Percentiles rank a stretch among this genome's conserved stretches.
Evolutionary conservation across 2,888 invertebrate species (phyloP).

Genomic region (Pseudococcus jackbeardsleyi): DNA sequence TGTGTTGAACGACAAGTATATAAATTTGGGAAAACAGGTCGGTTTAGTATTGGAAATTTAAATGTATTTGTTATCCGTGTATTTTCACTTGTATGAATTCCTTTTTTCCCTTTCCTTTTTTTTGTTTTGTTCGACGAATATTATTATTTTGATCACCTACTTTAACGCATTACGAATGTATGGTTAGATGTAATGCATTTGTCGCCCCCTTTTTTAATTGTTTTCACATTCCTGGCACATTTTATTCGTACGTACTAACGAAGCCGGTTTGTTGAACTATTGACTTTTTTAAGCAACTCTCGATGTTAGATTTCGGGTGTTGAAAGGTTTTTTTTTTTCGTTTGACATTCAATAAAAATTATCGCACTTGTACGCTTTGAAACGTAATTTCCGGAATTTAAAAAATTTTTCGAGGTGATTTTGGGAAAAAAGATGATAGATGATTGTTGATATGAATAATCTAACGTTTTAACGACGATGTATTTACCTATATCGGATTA

Average conservation of each 20-base stretch:
- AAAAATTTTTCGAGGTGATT: background rate
- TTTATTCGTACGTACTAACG: slow-evolving; percentile 20
- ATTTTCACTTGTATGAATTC: background rate
- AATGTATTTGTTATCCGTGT: background rate
- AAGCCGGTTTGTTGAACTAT: slow-evolving; percentile 23
- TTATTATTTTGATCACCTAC: background rate
- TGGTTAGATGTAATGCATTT: background rate
- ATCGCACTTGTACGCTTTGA: slow-evolving; percentile 43
- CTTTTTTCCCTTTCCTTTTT: too few species aligned
- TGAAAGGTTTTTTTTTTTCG: background rate
- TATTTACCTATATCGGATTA: slow-evolving; percentile 41
- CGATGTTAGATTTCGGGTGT: background rate
- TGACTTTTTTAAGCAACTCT: background rate
- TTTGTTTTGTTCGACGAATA: too few species aligned
- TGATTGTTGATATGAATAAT: background rate
- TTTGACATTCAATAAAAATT: background rate
- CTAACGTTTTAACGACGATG: background rate
- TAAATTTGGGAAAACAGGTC: background rate
- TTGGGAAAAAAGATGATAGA: background rate
- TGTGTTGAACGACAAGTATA: background rate
- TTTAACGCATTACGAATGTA: background rate
- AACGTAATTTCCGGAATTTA: slow-evolving; percentile 8
- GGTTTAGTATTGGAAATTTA: slow-evolving; percentile 18
- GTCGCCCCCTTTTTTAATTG: background rate
- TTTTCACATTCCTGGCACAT: slow-evolving; percentile 52